These are phyloP conservation scores for Beaufortia kweichowensis DNA, from an alignment of 2,113 vertebrate genomes.

Conservation along the genomic window DNA sequence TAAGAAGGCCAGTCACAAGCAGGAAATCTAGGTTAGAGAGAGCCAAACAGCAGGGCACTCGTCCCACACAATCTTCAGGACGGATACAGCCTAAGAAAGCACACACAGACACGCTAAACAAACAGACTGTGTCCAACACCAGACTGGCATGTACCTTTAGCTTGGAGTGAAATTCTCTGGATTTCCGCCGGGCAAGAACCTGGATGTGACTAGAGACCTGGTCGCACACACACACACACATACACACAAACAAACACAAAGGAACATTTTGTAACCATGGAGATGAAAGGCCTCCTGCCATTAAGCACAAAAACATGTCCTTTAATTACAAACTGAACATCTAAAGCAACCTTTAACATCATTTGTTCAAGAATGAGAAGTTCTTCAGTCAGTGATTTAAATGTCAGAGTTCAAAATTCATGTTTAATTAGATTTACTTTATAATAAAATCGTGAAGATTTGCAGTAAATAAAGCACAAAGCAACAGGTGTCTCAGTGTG, in stretches of 20 bases:
- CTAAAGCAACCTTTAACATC: slow-evolving; percentile 19
- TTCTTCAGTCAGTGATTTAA: too few species aligned
- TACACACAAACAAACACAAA: slow-evolving; percentile 83
- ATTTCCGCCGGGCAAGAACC: slow-evolving; percentile 99
- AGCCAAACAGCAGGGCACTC: slow-evolving; percentile 74
- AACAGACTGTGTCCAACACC: background rate
- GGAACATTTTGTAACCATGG: slow-evolving; percentile 97
- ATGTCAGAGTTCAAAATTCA: background rate
- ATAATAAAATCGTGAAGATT: background rate
- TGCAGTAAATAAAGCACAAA: slow-evolving; percentile 12
- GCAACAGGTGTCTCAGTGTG: slow-evolving; percentile 34
- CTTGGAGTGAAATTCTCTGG: slow-evolving; percentile 98
- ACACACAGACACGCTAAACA: background rate
- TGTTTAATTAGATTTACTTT: slow-evolving; percentile 8
- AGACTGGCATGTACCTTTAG: slow-evolving; percentile 92
- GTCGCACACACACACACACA: slow-evolving; percentile 75
- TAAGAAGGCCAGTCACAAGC: slow-evolving; percentile 80
- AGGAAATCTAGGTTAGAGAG: slow-evolving; percentile 83
- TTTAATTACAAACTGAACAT: slow-evolving; percentile 40
- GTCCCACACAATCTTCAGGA: background rate
- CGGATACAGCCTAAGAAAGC: background rate
- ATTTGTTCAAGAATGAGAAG: background rate
- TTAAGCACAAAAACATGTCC: slow-evolving; percentile 65
- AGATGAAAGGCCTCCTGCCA: slow-evolving; percentile 93
- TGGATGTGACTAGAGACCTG: slow-evolving; percentile 99